phyloP scores from a whole-genome alignment of 2,888 invertebrate species.

The Synanthedon andrenaeformis region DNA sequence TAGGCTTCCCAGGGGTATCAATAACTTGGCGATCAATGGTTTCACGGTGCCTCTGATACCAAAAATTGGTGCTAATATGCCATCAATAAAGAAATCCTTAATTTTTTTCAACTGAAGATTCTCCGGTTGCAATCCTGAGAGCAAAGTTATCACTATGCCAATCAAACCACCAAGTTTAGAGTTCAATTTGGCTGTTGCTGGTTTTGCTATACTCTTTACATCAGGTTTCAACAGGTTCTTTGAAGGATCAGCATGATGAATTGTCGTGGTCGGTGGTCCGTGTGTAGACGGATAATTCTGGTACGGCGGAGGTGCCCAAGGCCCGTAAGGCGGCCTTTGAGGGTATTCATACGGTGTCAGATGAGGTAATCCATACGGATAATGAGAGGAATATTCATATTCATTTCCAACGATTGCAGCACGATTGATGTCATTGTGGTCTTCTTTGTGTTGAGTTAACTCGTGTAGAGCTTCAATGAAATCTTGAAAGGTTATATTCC shows the following conservation, averaged over 20 bases:
- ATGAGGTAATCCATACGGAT: conserved; percentile 5
- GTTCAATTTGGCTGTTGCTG: conserved; percentile 34
- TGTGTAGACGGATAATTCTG: conserved; percentile 5
- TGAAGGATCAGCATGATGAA: background rate
- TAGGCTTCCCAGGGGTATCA: conserved; percentile 50
- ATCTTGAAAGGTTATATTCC: conserved; percentile 19
- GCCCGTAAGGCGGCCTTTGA: conserved; percentile 9
- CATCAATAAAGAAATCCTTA: conserved; percentile 43
- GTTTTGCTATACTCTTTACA: conserved; percentile 28
- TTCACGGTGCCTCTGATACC: conserved; percentile 47
- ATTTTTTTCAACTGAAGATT: conserved; percentile 38
- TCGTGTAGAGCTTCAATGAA: conserved; percentile 26
- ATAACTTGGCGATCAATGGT: conserved; percentile 45
- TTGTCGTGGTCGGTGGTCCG: conserved; percentile 6
- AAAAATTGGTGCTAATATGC: conserved; percentile 46
- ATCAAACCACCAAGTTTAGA: conserved; percentile 43
- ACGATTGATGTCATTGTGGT: conserved; percentile 12
- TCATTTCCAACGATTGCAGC: conserved; percentile 14
- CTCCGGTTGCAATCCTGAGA: conserved; percentile 33
- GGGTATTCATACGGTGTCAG: conserved; percentile 12
- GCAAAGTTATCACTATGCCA: conserved; percentile 35
- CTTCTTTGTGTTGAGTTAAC: conserved; percentile 17
- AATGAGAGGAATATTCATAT: background rate
- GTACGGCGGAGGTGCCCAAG: conserved; percentile 6
- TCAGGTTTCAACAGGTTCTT: conserved; percentile 19